Evolutionary conservation across 2,113 vertebrate genomes (phyloP).

Genomic region (Paradoxurus hermaphroditus): DNA sequence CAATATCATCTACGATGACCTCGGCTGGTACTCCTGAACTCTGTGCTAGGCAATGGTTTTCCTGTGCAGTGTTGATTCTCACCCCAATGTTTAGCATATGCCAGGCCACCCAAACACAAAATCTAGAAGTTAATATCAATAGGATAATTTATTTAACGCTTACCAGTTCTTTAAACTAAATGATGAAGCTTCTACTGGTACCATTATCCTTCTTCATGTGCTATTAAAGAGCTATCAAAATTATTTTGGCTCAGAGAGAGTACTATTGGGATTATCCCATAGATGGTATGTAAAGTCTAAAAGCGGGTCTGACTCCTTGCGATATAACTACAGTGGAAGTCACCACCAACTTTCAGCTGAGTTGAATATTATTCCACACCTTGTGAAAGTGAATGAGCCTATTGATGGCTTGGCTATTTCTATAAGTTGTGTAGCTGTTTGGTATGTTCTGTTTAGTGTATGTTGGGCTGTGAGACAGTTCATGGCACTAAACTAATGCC

Average conservation of each 20-base stretch:
- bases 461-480: background rate
- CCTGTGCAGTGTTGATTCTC: background rate
- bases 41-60: background rate
- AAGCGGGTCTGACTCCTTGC: background rate
- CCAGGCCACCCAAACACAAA: background rate
- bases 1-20: background rate
- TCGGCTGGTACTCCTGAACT: background rate
- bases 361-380: background rate
- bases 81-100: background rate
- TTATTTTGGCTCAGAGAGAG: background rate
- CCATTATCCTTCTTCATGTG: background rate
- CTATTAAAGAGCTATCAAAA: background rate
- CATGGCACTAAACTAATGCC: background rate
- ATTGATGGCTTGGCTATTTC: background rate
- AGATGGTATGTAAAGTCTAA: background rate
- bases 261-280: background rate
- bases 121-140: background rate
- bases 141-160: background rate
- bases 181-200: background rate
- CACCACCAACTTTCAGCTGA: too few relatives aligned
- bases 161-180: background rate
- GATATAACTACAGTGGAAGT: background rate
- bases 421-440: background rate
- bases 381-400: background rate
- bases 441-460: background rate